These are phyloP conservation scores for Bradypodion ventrale DNA, from an alignment of 2,797 vertebrate genomes.

Conservation along the genomic window DNA sequence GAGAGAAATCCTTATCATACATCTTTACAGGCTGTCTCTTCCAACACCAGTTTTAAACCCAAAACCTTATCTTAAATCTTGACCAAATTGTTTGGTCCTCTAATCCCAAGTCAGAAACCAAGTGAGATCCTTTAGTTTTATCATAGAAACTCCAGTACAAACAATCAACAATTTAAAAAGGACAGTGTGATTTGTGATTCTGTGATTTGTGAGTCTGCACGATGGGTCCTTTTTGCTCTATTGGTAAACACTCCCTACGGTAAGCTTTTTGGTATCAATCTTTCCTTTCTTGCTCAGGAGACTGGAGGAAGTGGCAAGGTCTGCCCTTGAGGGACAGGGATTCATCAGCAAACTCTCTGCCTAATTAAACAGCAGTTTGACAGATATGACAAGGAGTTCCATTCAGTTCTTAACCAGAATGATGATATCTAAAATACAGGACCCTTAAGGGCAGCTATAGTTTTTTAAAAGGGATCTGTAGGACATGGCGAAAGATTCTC, in stretches of 20 bases:
- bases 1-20: slow-evolving; percentile 2
- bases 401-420: slow-evolving; percentile 40
- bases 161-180: background rate
- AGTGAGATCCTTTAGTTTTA: background rate
- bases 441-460: slow-evolving; percentile 5
- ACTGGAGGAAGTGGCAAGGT: slow-evolving; percentile 29
- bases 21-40: background rate
- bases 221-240: slow-evolving; percentile 13
- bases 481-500: background rate
- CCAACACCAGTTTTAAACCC: background rate
- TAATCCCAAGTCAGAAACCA: slow-evolving; percentile 24
- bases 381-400: slow-evolving; percentile 34
- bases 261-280: slow-evolving; percentile 28
- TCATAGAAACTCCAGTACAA: slow-evolving; percentile 8
- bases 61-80: slow-evolving; percentile 31
- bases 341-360: slow-evolving; percentile 28
- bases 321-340: slow-evolving; percentile 45
- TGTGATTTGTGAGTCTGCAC: slow-evolving; percentile 6
- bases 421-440: slow-evolving; percentile 22
- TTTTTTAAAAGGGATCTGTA: slow-evolving; percentile 14
- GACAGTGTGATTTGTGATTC: background rate
- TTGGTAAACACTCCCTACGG: slow-evolving; percentile 3
- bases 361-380: slow-evolving; percentile 43
- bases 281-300: slow-evolving; percentile 14
- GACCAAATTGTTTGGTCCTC: slow-evolving; percentile 7